These are phyloP conservation scores for Hypothenemus hampei DNA, from an alignment of 1,140 invertebrate genomes.

Conservation along the genomic window DNA sequence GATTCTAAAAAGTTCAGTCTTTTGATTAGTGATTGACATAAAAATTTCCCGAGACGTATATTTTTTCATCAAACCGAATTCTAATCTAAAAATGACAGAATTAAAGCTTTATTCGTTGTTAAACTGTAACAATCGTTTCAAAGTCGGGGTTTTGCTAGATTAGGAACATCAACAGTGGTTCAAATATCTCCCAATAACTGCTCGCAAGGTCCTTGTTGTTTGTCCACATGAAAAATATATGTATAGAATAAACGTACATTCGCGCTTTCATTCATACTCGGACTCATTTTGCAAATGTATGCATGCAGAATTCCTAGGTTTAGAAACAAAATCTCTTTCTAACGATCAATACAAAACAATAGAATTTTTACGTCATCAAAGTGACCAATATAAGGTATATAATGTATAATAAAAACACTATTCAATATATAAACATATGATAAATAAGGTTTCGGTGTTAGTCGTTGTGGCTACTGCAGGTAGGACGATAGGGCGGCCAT, in stretches of 20 bases:
- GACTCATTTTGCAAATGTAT: slow-evolving; percentile 6
- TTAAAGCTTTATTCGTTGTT: slow-evolving; percentile 1
- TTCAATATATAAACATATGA: slow-evolving; percentile 41
- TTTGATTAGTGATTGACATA: no score
- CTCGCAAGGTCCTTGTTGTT: no score
- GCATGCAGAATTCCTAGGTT: slow-evolving; percentile 26
- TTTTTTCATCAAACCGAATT: neutral
- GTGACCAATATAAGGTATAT: slow-evolving; percentile 40
- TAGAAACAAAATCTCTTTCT: slow-evolving; percentile 26
- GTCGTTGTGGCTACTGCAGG: slow-evolving; percentile 44
- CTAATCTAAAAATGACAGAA: neutral
- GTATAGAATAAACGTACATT: no score
- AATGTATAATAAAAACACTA: slow-evolving; percentile 43
- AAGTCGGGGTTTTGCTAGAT: neutral
- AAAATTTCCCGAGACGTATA: no score
- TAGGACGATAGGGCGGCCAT: slow-evolving; percentile 53
- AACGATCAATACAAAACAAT: slow-evolving; percentile 35
- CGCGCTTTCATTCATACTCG: neutral
- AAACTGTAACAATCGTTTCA: neutral
- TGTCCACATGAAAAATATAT: no score
- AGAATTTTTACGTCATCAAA: slow-evolving; percentile 43
- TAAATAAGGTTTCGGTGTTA: slow-evolving; percentile 41
- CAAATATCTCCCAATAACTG: no score
- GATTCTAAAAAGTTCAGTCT: no score
- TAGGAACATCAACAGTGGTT: slow-evolving; percentile 1